These are phyloP conservation scores for Rhodophaea formosa DNA, from an alignment of 2,888 invertebrate genomes.

Conservation along the genomic window DNA sequence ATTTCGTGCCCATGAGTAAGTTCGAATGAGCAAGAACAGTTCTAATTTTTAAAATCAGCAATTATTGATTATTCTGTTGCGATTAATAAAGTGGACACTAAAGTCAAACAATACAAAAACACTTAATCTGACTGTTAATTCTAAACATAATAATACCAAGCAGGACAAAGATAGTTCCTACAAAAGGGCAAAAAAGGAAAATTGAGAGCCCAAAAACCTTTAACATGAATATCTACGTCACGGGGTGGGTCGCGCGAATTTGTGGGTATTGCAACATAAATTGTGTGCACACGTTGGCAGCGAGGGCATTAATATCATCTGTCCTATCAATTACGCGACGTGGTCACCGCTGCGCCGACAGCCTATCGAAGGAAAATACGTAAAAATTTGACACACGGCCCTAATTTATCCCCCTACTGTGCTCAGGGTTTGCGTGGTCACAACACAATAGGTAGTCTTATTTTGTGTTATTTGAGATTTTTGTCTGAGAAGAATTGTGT, in stretches of 20 bases:
- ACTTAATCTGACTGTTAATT: too few relatives aligned
- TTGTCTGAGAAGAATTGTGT: background rate
- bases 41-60: too few relatives aligned
- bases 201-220: slow-evolving; percentile 17
- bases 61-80: too few relatives aligned
- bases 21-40: too few relatives aligned
- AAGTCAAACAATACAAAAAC: too few relatives aligned
- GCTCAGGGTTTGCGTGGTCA: slow-evolving; percentile 37
- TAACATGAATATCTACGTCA: slow-evolving; percentile 21
- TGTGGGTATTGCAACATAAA: slow-evolving; percentile 61
- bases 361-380: slow-evolving; percentile 58
- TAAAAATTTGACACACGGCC: slow-evolving; percentile 59
- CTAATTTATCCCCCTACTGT: slow-evolving; percentile 44
- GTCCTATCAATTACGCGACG: slow-evolving; percentile 71
- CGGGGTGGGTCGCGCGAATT: slow-evolving; percentile 32
- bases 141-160: too few relatives aligned
- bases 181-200: slow-evolving; percentile 1
- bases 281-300: slow-evolving; percentile 60
- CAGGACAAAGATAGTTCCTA: too few relatives aligned
- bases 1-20: too few relatives aligned
- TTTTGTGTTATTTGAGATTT: background rate
- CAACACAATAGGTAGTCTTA: background rate
- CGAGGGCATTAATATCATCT: slow-evolving; percentile 69
- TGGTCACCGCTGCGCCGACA: slow-evolving; percentile 60
- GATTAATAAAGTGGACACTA: too few relatives aligned